Base-by-base conservation (phyloP, 1,140 invertebrate species). In the Zophobas atratus region DNA sequence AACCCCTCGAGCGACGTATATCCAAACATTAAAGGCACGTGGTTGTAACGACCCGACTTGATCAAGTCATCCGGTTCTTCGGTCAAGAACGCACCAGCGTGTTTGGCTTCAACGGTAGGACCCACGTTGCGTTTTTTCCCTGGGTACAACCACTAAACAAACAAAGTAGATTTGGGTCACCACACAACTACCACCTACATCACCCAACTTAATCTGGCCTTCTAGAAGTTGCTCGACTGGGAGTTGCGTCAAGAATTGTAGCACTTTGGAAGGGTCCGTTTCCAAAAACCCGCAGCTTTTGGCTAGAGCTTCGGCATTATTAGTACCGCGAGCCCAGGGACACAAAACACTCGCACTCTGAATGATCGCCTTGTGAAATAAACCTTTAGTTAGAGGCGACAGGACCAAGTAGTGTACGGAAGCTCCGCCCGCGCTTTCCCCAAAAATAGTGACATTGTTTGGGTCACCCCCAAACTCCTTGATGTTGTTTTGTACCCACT, bases 1-100 rank as follows among this genome's bases (percentile, higher is more conserved):
- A 90, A 80, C 8, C 90, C 90, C 87, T 94, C 93, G 3, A 86
- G 83, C 32, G 81, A 85, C 80, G 88, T 91, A 48, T 90, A 89
- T 0, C 93, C 93, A n/a, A 89, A 80, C 4, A 93, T 87, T 32
- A 90, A 85, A 0, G 92, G 92, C 5, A 93, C 86, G 73, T 89
- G 87, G 41, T 88, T 81, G 48, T 88, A 88, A 51, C 85, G 84
- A 56, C 88, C 86, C n/a, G 81, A 82, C 32, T 81, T 36, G 3
- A 89, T 75, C 56, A 86, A 75, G 53, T 87, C 77, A n/a, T 87
- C 46, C 1, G 88, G 86, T n/a, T 86, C 71, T 79, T 88, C 84
- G 1, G 81, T 82, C 8, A 90, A 70, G 76, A 89, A 88, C 0
- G 83, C 74, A 70, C 86, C 83, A 39, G 81, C 80, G 34, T 84